Percentiles rank a stretch among this genome's conserved stretches.
Conservation (phyloP, 2,888 invertebrate genomes). For the Troilus luridus region DNA sequence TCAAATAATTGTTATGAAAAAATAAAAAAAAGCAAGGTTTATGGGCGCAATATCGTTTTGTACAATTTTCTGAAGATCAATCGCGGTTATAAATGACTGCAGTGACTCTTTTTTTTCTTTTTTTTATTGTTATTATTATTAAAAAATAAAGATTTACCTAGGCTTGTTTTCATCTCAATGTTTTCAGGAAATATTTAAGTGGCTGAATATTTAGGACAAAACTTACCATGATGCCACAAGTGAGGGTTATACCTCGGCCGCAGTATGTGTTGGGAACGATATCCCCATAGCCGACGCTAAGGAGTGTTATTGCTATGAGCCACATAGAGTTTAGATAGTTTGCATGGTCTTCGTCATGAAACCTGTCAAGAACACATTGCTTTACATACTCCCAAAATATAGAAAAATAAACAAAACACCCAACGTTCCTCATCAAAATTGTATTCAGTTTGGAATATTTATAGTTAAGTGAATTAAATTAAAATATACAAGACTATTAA, state of each 20-base stretch:
- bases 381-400: slow-evolving; percentile 44
- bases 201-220: slow-evolving; percentile 22
- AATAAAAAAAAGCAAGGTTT: slow-evolving; percentile 20
- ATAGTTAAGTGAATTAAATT: slow-evolving; percentile 11
- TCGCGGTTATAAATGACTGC: slow-evolving; percentile 58
- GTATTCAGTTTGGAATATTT: not conserved
- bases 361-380: slow-evolving; percentile 74
- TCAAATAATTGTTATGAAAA: not conserved
- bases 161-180: slow-evolving; percentile 58
- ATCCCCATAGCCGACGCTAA: slow-evolving; percentile 99
- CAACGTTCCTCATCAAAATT: slow-evolving; percentile 28
- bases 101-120: slow-evolving; percentile 33
- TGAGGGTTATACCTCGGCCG: slow-evolving; percentile 98
- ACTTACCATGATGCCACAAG: slow-evolving; percentile 99
- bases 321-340: slow-evolving; percentile 99
- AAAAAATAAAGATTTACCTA: not conserved
- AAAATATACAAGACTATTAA: not conserved
- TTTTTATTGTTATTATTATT: not conserved
- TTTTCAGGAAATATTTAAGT: slow-evolving; percentile 48
- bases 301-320: slow-evolving; percentile 99
- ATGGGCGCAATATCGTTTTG: slow-evolving; percentile 5
- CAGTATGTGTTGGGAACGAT: slow-evolving; percentile 99
- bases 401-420: slow-evolving; percentile 4
- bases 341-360: slow-evolving; percentile 98
- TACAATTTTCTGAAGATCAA: not conserved